These are phyloP conservation scores for Heliocidaris erythrogramma DNA, from an alignment of 35 echinoderm and acorn worm species.

Conservation along the genomic window DNA sequence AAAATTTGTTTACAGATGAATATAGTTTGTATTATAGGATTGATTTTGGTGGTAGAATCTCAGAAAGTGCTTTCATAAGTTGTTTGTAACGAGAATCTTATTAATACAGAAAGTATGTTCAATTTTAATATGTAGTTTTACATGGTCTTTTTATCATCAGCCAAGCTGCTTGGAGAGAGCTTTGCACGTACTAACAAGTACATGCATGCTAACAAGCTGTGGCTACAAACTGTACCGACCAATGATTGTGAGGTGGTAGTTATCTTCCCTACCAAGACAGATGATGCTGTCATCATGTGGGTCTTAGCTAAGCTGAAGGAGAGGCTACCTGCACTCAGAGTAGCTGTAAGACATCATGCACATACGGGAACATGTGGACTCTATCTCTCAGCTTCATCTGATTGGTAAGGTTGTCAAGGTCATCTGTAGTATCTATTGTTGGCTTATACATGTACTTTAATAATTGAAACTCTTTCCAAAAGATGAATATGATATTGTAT, in stretches of 20 bases:
- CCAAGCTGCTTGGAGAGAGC: constrained; percentile 86
- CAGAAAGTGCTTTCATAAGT: too few species aligned
- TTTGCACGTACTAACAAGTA: constrained; percentile 96
- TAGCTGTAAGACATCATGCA: constrained; percentile 76
- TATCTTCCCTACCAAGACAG: constrained; percentile 89
- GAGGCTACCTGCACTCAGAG: constrained; percentile 64
- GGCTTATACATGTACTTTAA: not conserved
- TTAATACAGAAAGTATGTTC: too few species aligned
- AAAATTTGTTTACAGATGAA: too few species aligned
- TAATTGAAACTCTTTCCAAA: too few species aligned
- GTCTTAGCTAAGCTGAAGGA: constrained; percentile 66
- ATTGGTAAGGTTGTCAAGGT: constrained; percentile 56
- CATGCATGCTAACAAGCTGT: constrained; percentile 86
- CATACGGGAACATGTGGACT: constrained; percentile 87
- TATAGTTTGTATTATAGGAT: not conserved
- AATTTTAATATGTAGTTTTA: not conserved
- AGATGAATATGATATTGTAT: too few species aligned
- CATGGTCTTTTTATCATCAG: constrained; percentile 28
- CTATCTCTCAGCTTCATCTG: constrained; percentile 79
- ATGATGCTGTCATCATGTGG: constrained; percentile 82
- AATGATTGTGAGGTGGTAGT: constrained; percentile 88
- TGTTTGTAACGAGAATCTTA: too few species aligned
- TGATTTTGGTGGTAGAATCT: too few species aligned
- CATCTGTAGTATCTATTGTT: not conserved
- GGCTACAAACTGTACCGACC: constrained; percentile 85